Base-by-base conservation (phyloP, 2,888 invertebrate genomes). In the Pocota personata region DNA sequence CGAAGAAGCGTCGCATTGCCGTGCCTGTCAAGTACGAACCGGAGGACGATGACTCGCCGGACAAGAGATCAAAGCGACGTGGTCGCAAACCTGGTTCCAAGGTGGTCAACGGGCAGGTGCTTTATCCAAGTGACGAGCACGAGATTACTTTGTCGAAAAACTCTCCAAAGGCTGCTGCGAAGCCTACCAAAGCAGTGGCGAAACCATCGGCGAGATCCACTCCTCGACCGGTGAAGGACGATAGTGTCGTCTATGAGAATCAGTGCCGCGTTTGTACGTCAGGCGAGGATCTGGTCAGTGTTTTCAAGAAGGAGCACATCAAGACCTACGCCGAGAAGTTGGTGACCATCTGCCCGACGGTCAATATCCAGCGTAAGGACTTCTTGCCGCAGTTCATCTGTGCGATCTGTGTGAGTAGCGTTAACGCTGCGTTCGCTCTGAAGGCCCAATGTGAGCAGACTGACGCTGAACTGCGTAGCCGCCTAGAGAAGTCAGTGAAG, bases 321-420 rank as follows among this genome's bases (percentile, higher is more conserved):
- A 89, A 89, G 52, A 89, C 91, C 3, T 91, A 92, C 10, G 92
- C 92, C 8, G 92, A 93, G 69, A 90, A 92, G 88, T 88, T 93
- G 76, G 91, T 93, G 91, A 88, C 89, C 2, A 88, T 93, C 27
- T 93, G 93, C 73, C 91, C 93, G n/a, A 89, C 89, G 3, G 91
- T 93, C 1, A 90, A 90, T 75, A 92, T 93, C 60, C 89, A 89
- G 10, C 89, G 88, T 30, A 91, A 92, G 83, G 93, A 93, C 88
- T 92, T 90, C 66, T 90, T 93, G 87, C 93, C 93, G 1, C 92
- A 92, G 76, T 92, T 89, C 58, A 91, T 93, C 21, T 93, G 93
- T 87, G 88, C 88, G 21, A 80, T 88, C 12, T 93, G 93, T 87
- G 88, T 90, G 77, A 90, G 90, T 48, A 92, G 92, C 80, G 89